Conservation (phyloP, 2,797 vertebrate genomes). For the Toxotes lorentzi region DNA sequence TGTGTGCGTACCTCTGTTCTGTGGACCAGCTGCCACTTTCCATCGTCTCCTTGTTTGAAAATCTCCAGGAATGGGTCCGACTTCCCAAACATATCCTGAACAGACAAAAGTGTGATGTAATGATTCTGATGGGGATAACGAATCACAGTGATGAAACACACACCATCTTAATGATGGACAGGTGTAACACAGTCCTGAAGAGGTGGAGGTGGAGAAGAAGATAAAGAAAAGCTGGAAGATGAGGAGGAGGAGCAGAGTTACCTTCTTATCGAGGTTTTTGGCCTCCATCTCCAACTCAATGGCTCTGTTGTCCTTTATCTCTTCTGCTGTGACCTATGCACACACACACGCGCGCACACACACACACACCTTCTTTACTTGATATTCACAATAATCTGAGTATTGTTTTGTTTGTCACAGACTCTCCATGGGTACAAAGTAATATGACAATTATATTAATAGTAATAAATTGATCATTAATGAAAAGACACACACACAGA, state of each 20-base stretch:
- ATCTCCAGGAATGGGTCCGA: conserved; percentile 95
- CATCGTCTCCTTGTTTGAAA: conserved; percentile 88
- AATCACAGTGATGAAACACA: no score
- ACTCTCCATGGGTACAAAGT: neutral
- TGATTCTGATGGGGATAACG: neutral
- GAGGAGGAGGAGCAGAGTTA: conserved; percentile 52
- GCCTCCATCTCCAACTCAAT: conserved; percentile 91
- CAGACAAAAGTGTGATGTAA: conserved; percentile 11
- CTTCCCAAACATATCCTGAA: conserved; percentile 95
- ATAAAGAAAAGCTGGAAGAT: neutral
- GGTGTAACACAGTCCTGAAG: neutral
- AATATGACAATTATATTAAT: neutral
- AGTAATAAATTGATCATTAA: no score
- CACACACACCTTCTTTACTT: neutral
- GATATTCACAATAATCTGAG: no score
- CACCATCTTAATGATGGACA: neutral
- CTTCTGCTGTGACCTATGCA: conserved; percentile 90
- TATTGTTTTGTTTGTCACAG: neutral
- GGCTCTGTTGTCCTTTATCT: conserved; percentile 91
- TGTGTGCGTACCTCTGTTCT: conserved; percentile 90
- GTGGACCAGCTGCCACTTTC: conserved; percentile 91
- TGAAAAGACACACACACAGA: neutral
- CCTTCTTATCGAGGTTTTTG: conserved; percentile 94
- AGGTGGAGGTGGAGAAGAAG: no score
- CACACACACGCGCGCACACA: conserved; percentile 10